Base-by-base conservation (phyloP, 2,797 vertebrate genomes). In the Poecile montanus region DNA sequence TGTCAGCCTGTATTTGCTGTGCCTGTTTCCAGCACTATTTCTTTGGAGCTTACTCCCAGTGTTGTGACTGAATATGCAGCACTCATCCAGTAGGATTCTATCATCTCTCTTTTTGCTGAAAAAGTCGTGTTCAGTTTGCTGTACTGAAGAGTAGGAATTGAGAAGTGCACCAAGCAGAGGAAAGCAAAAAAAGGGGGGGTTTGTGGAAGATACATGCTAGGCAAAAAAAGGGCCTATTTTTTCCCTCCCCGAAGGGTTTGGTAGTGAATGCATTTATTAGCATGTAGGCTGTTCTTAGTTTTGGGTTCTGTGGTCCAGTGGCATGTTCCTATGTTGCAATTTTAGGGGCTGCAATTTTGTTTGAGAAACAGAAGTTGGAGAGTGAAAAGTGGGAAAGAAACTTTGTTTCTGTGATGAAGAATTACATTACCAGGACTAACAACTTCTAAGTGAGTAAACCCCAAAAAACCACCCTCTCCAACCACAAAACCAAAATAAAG, bases 391-490 rank as follows among this genome's bases (percentile, higher is more conserved):
- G 16, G 53, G 51, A 42, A 87, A 76, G 10, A 56, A 26, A 29
- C 16, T 47, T 25, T 0, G 1, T 45, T 65, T 82, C 71, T 60
- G 63, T 34, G 18, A 19, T 48, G 38, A 79, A 75, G 19, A 74
- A 65, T 61, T 56, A 16, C 12, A 60, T 85, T 34, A 26, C 30
- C 18, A 67, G 22, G 32, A 7, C 42, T 21, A 54, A n/a, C 44
- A 57, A 38, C 34, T 45, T 23, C 14, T 29, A 36, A 62, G 15
- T 54, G 56, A 36, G 9, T 67, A 40, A 87, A 85, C 61, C 4
- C 2, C 4, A 10, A 47, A 57, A 62, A 5, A 0, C 0, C 23
- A 62, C 29, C 11, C 7, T 36, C 7, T 73, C 22, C 32, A 66
- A 44, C 38, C 25, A 61, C 32, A 48, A 38, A 60, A 26, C 0